Base-by-base conservation (phyloP, 37 sponge, comb jelly and placozoan species). In the Halichondria panicea region DNA sequence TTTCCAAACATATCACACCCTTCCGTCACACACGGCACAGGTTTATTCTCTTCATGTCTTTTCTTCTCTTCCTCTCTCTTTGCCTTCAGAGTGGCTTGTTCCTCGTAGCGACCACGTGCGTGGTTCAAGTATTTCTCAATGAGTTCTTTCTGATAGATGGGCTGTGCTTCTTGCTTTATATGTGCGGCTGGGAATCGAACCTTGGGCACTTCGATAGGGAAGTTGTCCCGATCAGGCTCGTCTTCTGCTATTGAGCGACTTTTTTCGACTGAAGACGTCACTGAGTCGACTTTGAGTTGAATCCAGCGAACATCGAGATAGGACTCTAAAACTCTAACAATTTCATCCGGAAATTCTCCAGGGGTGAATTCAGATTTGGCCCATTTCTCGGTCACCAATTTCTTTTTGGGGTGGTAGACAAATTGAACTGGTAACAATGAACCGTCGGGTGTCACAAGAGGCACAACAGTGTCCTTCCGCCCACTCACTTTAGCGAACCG, bases 351-450 rank as follows among this genome's bases (percentile, higher is more conserved):
- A 33, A 85, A 81, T 60, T 85, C 86, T 24, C 83, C 87, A 2
- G 30, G 28, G 25, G 42, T 32, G 25, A 61, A 74, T 48, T 80
- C 44, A 62, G 62, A 68, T 4, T 79, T 57, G 39, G 57, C 32
- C 74, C 81, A 74, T 36, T 73, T 68, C 45, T 87, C 88, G 8
- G 53, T 27, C 25, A 65, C 72, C 22, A 59, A 48, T 8, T 68
- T 71, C 21, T 76, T 84, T 21, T 84, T 77, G 1, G 91, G 88
- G 55, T 94, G 80, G 27, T 54, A 64, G 1, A 83, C 76, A 74
- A 93, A 97, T 48, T 83, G 94, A 28, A 97, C 61, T 5, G 92
- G 89, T 4, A 97, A 87, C 52, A 89, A 73, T 4, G 65, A 43
- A 0, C 94, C 89, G 52, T 90, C 79, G 18, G 91, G 88, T 15